Evolutionary conservation across 37 sponge, comb jelly and placozoan genomes (phyloP).

Genomic region (Aplysina aerophoba): DNA sequence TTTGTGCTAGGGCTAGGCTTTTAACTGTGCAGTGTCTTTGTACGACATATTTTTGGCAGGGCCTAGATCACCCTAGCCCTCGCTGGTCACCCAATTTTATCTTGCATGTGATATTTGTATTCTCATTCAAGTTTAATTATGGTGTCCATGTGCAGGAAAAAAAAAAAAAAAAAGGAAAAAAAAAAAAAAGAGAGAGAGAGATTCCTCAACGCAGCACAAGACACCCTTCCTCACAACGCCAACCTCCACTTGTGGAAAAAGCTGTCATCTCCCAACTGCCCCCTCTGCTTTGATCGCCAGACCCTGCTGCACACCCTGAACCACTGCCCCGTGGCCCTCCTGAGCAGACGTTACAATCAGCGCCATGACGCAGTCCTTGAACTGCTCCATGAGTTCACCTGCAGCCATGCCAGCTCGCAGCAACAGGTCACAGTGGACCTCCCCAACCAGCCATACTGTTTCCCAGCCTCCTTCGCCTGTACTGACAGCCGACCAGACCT

Average conservation of each 20-base stretch:
- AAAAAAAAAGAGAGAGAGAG: no score
- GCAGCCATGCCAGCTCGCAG: neutral
- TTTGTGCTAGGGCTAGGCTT: no score
- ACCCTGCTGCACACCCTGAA: slow-evolving; percentile 11
- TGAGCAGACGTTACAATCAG: slow-evolving; percentile 34
- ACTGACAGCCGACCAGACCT: slow-evolving; percentile 35
- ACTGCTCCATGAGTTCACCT: neutral
- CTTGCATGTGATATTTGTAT: no score
- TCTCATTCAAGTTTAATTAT: no score
- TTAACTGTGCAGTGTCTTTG: no score
- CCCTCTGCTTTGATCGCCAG: slow-evolving; percentile 4
- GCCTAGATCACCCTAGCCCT: no score
- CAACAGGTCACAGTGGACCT: slow-evolving; percentile 25
- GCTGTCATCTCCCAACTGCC: neutral
- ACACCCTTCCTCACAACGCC: slow-evolving; percentile 55
- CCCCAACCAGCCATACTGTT: slow-evolving; percentile 14
- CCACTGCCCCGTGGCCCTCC: slow-evolving; percentile 19
- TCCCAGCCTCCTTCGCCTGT: slow-evolving; percentile 19
- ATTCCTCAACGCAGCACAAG: slow-evolving; percentile 34
- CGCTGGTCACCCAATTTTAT: no score
- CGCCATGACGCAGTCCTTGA: slow-evolving; percentile 33
- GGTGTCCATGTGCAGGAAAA: no score
- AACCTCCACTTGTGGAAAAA: slow-evolving; percentile 32
- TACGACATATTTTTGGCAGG: no score
- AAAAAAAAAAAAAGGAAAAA: no score